Evolutionary conservation across 2,797 vertebrate genomes (phyloP).

Genomic region (Mormyrops boulengeri): DNA sequence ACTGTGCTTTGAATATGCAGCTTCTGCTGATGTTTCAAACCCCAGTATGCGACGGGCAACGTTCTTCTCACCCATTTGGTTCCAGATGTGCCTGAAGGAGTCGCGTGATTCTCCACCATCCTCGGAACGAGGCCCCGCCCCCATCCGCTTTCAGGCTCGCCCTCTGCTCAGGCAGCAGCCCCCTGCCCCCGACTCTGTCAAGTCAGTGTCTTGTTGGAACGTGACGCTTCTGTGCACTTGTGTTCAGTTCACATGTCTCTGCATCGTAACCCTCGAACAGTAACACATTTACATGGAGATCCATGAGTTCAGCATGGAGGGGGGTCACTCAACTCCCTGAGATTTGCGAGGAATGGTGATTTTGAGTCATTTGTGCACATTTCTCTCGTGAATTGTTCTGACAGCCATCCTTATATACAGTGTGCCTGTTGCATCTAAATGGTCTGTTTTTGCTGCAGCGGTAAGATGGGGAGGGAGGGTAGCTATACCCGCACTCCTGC

Average conservation of each 20-base stretch:
- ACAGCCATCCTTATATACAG: not conserved
- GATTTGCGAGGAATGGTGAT: not conserved
- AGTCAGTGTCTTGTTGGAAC: slow-evolving; percentile 50
- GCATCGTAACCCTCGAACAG: not conserved
- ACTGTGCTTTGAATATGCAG: not conserved
- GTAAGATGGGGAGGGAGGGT: slow-evolving; percentile 73
- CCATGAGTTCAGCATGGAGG: not conserved
- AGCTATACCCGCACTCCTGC: slow-evolving; percentile 61
- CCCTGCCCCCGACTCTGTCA: slow-evolving; percentile 69
- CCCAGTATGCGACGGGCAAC: not conserved
- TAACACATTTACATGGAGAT: not conserved
- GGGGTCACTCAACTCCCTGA: not conserved
- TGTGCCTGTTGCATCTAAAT: no score
- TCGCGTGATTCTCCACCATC: slow-evolving; percentile 67
- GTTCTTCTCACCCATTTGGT: slow-evolving; percentile 19
- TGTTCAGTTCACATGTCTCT: not conserved
- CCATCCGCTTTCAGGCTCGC: slow-evolving; percentile 80
- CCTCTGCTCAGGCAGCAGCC: slow-evolving; percentile 73
- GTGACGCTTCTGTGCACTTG: not conserved
- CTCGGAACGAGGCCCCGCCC: slow-evolving; percentile 68
- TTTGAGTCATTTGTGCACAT: not conserved
- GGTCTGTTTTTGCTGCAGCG: slow-evolving; percentile 40
- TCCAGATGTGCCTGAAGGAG: slow-evolving; percentile 92
- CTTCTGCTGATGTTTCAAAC: not conserved
- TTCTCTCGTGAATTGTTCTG: not conserved